These are phyloP conservation scores for Carettochelys insculpta DNA, from an alignment of 2,113 vertebrate genomes.

Conservation along the genomic window DNA sequence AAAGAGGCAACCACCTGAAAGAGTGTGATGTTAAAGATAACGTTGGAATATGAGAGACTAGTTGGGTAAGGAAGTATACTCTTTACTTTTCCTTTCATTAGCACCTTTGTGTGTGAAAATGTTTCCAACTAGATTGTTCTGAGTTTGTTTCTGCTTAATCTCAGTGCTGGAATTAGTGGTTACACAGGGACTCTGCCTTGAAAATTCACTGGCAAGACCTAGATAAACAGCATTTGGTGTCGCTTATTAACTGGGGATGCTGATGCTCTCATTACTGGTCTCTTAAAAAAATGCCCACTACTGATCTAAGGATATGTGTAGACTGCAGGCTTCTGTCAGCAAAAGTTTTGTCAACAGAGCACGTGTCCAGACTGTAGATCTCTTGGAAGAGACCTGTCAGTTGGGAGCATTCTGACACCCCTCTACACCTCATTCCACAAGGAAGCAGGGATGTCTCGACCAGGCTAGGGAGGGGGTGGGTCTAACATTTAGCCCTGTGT, in stretches of 20 bases:
- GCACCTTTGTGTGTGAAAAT: background rate
- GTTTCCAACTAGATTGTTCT: background rate
- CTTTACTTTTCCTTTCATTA: background rate
- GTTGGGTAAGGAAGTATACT: background rate
- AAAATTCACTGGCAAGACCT: constrained; percentile 42
- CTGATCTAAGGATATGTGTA: no score
- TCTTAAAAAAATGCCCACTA: constrained; percentile 20
- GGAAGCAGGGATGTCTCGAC: no score
- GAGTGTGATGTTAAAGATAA: background rate
- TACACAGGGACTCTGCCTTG: constrained; percentile 16
- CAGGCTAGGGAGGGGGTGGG: no score
- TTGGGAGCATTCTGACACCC: no score
- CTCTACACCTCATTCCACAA: no score
- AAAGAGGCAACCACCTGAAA: background rate
- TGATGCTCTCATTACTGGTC: constrained; percentile 19
- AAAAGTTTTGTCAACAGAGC: no score
- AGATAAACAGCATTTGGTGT: constrained; percentile 48
- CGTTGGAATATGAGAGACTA: background rate
- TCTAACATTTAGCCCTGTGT: no score
- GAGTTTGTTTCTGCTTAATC: background rate
- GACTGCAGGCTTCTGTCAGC: no score
- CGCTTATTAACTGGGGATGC: constrained; percentile 19
- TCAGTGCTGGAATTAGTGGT: constrained; percentile 19
- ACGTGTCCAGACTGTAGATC: no score
- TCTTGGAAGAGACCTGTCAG: no score